Conservation (phyloP, 2,113 vertebrate species). For the Tupaia chinensis region DNA sequence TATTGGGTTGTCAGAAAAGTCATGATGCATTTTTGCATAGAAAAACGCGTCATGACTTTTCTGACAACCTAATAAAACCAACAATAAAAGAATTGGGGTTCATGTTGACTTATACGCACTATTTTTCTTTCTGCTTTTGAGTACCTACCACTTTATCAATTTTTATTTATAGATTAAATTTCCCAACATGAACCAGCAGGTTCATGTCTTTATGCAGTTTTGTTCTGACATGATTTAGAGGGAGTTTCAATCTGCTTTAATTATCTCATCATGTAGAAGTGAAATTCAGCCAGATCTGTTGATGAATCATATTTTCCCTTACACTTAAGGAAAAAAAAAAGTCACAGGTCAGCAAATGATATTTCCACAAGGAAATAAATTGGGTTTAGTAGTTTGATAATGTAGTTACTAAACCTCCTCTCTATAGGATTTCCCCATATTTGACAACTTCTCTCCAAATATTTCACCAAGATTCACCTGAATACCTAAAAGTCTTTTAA, state of each 20-base stretch:
- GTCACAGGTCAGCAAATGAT: background rate
- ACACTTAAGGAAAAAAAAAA: background rate
- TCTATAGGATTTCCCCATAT: background rate
- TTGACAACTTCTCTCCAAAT: background rate
- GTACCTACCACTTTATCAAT: background rate
- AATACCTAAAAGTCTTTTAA: background rate
- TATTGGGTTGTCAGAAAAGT: no score
- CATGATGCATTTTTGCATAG: no score
- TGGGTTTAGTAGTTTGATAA: background rate
- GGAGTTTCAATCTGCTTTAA: conserved; percentile 44
- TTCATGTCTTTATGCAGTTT: background rate
- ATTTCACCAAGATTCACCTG: conserved; percentile 18
- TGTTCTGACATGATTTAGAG: conserved; percentile 1
- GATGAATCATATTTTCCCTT: conserved; percentile 41
- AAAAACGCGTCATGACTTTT: no score
- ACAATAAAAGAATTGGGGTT: background rate
- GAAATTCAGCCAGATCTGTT: background rate
- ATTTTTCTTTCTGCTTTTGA: conserved; percentile 36
- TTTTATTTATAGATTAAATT: background rate
- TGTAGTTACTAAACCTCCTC: background rate
- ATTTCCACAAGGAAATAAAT: conserved; percentile 18
- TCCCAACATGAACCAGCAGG: conserved; percentile 2
- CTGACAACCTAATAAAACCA: background rate
- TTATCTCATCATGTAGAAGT: conserved; percentile 27
- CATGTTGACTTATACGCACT: background rate